Percentiles rank a stretch among this genome's conserved stretches.
phyloP scores from a whole-genome alignment of 2,113 vertebrate species.

The Aphelocoma coerulescens region DNA sequence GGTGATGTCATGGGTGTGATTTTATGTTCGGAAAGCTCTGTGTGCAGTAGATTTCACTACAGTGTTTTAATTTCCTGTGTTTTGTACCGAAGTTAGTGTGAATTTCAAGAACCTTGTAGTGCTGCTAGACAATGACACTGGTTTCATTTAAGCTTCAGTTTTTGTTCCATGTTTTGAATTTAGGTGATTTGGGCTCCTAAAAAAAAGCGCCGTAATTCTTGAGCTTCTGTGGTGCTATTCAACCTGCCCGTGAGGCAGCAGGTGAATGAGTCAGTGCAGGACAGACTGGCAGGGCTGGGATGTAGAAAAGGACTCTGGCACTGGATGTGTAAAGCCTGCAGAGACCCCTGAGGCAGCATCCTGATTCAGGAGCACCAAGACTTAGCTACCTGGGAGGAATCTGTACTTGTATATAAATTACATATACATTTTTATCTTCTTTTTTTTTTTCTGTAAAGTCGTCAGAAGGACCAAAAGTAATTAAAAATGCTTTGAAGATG shows the following conservation, averaged over 20 bases:
- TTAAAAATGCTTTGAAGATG: neutral
- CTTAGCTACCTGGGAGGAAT: neutral
- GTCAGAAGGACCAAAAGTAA: neutral
- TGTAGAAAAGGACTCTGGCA: neutral
- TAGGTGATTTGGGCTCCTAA: neutral
- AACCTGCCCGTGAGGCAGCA: neutral
- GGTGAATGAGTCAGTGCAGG: neutral
- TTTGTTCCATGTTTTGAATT: neutral
- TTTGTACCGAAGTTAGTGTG: neutral
- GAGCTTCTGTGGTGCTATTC: neutral
- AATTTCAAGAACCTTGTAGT: neutral
- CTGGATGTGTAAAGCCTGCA: neutral
- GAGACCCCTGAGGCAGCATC: rapidly evolving
- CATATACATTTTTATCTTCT: neutral
- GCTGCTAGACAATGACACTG: neutral
- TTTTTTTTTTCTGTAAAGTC: neutral
- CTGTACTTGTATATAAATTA: neutral
- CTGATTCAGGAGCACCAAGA: neutral
- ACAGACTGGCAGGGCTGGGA: neutral
- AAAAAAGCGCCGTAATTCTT: rapidly evolving
- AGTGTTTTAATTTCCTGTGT: neutral
- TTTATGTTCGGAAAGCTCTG: neutral
- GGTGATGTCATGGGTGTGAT: neutral
- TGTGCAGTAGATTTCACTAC: neutral
- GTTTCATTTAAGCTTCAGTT: neutral